Base-by-base conservation (phyloP, 2,797 vertebrate genomes). In the Semaprochilodus insignis region DNA sequence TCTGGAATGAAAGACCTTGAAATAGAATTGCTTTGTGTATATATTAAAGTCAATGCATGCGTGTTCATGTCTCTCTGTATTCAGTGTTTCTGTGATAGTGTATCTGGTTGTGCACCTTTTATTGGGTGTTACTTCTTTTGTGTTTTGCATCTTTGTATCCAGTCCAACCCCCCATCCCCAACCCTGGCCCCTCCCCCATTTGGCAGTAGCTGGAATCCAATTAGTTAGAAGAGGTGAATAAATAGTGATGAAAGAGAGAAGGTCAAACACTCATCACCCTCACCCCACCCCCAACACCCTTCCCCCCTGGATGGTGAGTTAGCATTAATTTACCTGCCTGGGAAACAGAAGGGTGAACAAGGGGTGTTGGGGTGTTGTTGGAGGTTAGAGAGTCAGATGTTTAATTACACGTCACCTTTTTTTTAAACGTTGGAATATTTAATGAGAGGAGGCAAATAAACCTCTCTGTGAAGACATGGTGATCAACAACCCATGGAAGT, bases 181-280 rank as follows among this genome's bases (percentile, higher is more conserved):
- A 40, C 5, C 5, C 40, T 8, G 60, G 60, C 21, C 51, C 67
- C 52, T 59, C 80, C 79, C 52, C 66, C 83, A 66, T 60, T 74
- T 59, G 63, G 77, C 85, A 82, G 80, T 62, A 82, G 70, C 82
- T 44, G 27, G 75, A 85, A 81, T 85, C 75, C 77, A 73, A 77
- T 86, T 87, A 82, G 60, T 77, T n/a, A 51, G 85, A 83, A 85
- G 77, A 81, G 57, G 72, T 57, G 73, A 73, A 85, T 81, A 86
- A 66, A 87, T 27, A 77, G 65, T 57, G 84, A 81, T 86, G 73
- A 71, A 85, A 83, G 67, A 74, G 85, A 85, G 88, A 90, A 88
- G 87, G 91, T 92, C 77, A 88, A 91, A 81, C 83, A 19, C 69
- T 83, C 80, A 83, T 89, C 55, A 74, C 73, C 81, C 66, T 59